These are phyloP conservation scores for Malacoraja senta DNA, from an alignment of 2,797 vertebrate genomes.

Conservation along the genomic window DNA sequence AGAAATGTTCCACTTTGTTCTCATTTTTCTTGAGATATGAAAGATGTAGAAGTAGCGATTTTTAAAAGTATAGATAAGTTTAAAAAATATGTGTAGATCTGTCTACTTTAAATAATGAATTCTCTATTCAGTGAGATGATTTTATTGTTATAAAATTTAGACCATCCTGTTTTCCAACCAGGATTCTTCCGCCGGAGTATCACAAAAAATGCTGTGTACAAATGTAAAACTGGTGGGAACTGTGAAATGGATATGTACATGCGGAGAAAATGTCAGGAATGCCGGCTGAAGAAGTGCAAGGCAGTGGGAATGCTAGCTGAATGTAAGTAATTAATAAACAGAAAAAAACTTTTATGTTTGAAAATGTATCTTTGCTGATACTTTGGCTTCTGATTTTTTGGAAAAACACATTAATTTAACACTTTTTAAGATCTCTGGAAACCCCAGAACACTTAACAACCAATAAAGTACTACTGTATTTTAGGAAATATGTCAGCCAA, in stretches of 20 bases:
- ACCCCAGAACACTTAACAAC: too few species aligned
- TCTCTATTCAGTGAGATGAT: not conserved
- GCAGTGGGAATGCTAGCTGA: constrained; percentile 90
- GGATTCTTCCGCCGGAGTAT: constrained; percentile 86
- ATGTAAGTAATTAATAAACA: constrained; percentile 61
- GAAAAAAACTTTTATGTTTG: not conserved
- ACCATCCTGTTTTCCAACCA: constrained; percentile 44
- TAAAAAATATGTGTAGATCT: not conserved
- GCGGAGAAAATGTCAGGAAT: constrained; percentile 90
- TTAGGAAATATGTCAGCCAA: too few species aligned
- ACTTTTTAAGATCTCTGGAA: too few species aligned
- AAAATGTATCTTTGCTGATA: not conserved
- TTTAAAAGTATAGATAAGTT: not conserved
- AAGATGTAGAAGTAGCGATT: not conserved
- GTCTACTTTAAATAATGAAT: not conserved
- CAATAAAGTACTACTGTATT: too few species aligned
- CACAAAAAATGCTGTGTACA: constrained; percentile 84
- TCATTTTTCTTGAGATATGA: not conserved
- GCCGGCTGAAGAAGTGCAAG: constrained; percentile 83
- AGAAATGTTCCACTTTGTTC: not conserved
- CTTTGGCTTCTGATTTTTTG: not conserved
- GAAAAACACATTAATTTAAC: too few species aligned
- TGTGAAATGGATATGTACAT: constrained; percentile 98
- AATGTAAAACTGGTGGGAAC: constrained; percentile 82
- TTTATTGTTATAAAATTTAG: too few species aligned